Percentiles rank a stretch among this genome's conserved stretches.
Evolutionary conservation across 2,888 invertebrate genomes (phyloP).

Genomic region (Tachina grossa): DNA sequence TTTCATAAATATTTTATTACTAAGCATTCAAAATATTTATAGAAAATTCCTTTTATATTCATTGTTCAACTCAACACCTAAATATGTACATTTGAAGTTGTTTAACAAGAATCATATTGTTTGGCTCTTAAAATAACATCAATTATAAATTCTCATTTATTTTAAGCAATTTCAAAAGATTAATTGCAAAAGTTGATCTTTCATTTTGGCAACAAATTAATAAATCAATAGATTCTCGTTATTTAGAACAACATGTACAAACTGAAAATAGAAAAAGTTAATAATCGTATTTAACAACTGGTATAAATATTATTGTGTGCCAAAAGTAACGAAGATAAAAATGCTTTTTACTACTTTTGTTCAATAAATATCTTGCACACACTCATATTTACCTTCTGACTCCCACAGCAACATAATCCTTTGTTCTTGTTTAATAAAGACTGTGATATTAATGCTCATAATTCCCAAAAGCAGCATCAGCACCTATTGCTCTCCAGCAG

Average conservation of each 20-base stretch:
- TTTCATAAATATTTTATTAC: neutral
- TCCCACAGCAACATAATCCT: slow-evolving; percentile 2
- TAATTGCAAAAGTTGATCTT: slow-evolving; percentile 30
- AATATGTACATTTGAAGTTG: slow-evolving; percentile 8
- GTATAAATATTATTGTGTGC: slow-evolving; percentile 26
- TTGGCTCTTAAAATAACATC: slow-evolving; percentile 1
- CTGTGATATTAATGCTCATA: slow-evolving; percentile 51
- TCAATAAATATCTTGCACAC: slow-evolving; percentile 17
- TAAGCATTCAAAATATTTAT: neutral
- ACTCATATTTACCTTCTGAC: neutral
- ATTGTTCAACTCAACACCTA: neutral
- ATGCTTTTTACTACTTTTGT: slow-evolving; percentile 12
- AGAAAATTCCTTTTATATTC: neutral
- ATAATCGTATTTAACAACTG: slow-evolving; percentile 18
- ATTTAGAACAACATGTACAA: slow-evolving; percentile 16
- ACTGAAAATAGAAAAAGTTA: neutral
- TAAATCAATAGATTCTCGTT: slow-evolving; percentile 42
- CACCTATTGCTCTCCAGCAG: slow-evolving; percentile 29
- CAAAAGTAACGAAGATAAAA: slow-evolving; percentile 24
- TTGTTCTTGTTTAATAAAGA: slow-evolving; percentile 56
- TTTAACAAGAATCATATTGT: slow-evolving; percentile 13
- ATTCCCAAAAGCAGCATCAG: slow-evolving; percentile 43
- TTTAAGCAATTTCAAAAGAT: slow-evolving; percentile 18
- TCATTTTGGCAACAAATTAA: slow-evolving; percentile 30
- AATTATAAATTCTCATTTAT: slow-evolving; percentile 20